These are phyloP conservation scores for Zelostemma sp. DNA, from an alignment of 1,140 invertebrate species.

Conservation along the genomic window DNA sequence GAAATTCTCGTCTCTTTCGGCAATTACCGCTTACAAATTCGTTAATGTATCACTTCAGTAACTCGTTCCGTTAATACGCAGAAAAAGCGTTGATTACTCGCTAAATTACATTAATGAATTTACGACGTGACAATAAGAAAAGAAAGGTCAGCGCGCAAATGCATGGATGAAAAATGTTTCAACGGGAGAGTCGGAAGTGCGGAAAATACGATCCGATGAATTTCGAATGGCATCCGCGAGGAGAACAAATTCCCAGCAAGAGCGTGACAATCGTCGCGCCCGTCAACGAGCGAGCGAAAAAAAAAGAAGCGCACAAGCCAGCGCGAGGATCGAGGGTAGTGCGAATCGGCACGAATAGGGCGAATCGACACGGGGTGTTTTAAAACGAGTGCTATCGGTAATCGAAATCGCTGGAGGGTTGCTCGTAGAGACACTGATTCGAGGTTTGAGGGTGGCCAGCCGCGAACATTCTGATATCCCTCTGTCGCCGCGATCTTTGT, in stretches of 20 bases:
- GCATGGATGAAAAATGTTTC: too few species aligned
- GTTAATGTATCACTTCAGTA: constrained; percentile 21
- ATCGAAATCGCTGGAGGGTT: constrained; percentile 66
- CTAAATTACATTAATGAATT: too few species aligned
- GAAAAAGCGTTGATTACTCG: too few species aligned
- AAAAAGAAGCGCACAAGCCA: constrained; percentile 48
- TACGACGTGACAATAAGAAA: too few species aligned
- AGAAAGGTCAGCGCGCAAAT: too few species aligned
- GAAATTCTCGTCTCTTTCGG: constrained; percentile 16
- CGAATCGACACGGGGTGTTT: constrained; percentile 65
- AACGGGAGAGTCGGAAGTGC: too few species aligned
- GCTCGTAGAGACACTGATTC: constrained; percentile 52
- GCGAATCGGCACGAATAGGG: constrained; percentile 47
- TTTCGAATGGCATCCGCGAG: constrained; percentile 55
- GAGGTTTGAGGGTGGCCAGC: constrained; percentile 59
- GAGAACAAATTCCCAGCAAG: constrained; percentile 58
- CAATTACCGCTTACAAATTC: constrained; percentile 29
- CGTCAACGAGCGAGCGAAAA: constrained; percentile 60
- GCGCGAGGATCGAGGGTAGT: constrained; percentile 32
- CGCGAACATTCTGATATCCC: constrained; percentile 60
- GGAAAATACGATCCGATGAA: constrained; percentile 44
- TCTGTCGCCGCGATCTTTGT: constrained; percentile 52
- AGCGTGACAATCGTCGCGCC: constrained; percentile 64
- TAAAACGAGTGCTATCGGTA: constrained; percentile 68
- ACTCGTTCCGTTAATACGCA: constrained; percentile 9